Base-by-base conservation (phyloP, 2,113 vertebrate species). In the Chaetura pelagica region DNA sequence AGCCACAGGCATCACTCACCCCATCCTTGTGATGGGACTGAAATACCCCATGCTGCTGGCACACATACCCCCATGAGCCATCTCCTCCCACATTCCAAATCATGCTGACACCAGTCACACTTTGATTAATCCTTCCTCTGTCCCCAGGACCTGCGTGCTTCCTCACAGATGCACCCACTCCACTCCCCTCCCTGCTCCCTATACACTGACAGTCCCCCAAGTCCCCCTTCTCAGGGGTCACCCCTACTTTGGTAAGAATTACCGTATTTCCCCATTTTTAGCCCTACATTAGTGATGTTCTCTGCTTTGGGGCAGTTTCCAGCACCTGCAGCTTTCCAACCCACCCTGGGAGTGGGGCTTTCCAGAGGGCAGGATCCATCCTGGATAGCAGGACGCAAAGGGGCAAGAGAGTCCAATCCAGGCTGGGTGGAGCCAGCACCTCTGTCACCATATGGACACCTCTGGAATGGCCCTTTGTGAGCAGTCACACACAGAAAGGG, bases 71-170 rank as follows among this genome's bases (percentile, higher is more conserved):
- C 76, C 35, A 14, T 94, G 95, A 96, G 67, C 82, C 21, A 29
- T 62, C 69, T 76, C 88, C 90, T 93, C 90, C 88, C 55, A 79
- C 85, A 35, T 57, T 67, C 61, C 57, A 83, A 38, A 78, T 84
- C 73, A 87, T 55, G 64, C 69, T 94, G 81, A 29, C 64, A 64
- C 73, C 11, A 12, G 81, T 96, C 96, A 95, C 52, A 34, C 42
- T 68, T 30, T 0, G 68, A 67, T 89, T 80, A 95, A 77, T 81
- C 84, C n/a, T 68, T 79, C 34, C 16, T 58, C 48, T 38, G 44
- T 66, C 77, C 73, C 68, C 38, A 35, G 51, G 34, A 80, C n/a
- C 9, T 0, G 0, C 19, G 72, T 73, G 38, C 62, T 20, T 42
- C 78, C 85, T 30, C 4, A 0, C 38, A 91, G 23, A 30, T 2